phyloP scores from a whole-genome alignment of 2,888 invertebrate species.

The Calephelis perditalis region DNA sequence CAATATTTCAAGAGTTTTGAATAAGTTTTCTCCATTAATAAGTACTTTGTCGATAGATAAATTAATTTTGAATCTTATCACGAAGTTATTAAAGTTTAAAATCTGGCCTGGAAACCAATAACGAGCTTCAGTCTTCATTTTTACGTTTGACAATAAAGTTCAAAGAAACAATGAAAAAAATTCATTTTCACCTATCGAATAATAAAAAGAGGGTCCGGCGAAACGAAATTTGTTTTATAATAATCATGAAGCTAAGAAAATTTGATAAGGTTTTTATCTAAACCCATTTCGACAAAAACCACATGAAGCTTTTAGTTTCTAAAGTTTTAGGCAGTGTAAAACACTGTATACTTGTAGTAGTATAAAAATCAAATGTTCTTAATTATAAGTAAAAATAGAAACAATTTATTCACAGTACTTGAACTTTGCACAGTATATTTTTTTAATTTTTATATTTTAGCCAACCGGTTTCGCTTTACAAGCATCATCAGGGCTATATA shows the following conservation, averaged over 20 bases:
- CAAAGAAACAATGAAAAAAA: conserved; percentile 33
- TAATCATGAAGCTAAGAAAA: conserved; percentile 14
- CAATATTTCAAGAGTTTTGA: not conserved
- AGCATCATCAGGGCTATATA: too few species aligned
- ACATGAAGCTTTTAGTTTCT: too few species aligned
- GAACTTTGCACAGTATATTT: too few species aligned
- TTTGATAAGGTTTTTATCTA: not conserved
- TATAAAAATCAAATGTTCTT: too few species aligned
- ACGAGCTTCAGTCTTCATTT: conserved; percentile 26
- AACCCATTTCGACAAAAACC: too few species aligned
- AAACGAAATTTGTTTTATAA: conserved; percentile 25
- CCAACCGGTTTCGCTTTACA: too few species aligned
- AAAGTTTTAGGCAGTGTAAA: too few species aligned
- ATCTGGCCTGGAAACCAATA: conserved; percentile 1
- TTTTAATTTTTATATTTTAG: too few species aligned
- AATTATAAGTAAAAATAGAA: too few species aligned
- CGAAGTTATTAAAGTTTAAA: conserved; percentile 11
- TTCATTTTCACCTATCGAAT: conserved; percentile 35
- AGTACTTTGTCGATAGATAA: not conserved
- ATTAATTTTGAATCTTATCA: conserved; percentile 4
- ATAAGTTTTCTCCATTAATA: not conserved
- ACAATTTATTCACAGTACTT: too few species aligned
- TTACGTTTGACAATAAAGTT: conserved; percentile 32
- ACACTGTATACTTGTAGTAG: too few species aligned
- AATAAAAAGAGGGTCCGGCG: conserved; percentile 25